These are phyloP conservation scores for Nephrotoma guestfalica DNA, from an alignment of 2,888 invertebrate genomes.

Conservation along the genomic window DNA sequence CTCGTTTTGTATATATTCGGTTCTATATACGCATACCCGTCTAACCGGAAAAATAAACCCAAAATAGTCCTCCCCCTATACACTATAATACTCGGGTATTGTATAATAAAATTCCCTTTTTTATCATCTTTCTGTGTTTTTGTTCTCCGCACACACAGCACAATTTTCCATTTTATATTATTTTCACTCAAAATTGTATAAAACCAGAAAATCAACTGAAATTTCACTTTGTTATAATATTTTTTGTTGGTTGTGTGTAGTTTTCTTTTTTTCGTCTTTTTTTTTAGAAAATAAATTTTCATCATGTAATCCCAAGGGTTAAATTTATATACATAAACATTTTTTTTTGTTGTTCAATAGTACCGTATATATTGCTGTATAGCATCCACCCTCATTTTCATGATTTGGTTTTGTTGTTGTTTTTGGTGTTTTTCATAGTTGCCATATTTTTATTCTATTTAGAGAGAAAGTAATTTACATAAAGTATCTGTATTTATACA, in stretches of 20 bases:
- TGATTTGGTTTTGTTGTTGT: neutral
- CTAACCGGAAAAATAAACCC: neutral
- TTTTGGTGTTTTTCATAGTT: neutral
- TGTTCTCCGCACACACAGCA: neutral
- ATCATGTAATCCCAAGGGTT: neutral
- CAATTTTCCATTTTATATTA: neutral
- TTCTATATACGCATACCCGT: neutral
- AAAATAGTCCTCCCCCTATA: neutral
- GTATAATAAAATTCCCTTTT: neutral
- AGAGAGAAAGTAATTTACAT: neutral
- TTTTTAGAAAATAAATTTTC: neutral
- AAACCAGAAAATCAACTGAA: neutral
- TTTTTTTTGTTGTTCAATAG: neutral
- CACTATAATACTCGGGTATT: neutral
- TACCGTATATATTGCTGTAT: neutral
- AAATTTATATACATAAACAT: neutral
- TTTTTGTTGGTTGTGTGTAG: neutral
- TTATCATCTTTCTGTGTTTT: neutral
- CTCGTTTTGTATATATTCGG: neutral
- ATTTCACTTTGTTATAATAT: neutral
- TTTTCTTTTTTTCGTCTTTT: neutral
- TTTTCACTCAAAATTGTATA: neutral
- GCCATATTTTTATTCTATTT: neutral
- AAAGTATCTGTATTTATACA: neutral
- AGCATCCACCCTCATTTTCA: neutral